Conservation (phyloP, 2,113 vertebrate species). For the Pardalotus punctatus region DNA sequence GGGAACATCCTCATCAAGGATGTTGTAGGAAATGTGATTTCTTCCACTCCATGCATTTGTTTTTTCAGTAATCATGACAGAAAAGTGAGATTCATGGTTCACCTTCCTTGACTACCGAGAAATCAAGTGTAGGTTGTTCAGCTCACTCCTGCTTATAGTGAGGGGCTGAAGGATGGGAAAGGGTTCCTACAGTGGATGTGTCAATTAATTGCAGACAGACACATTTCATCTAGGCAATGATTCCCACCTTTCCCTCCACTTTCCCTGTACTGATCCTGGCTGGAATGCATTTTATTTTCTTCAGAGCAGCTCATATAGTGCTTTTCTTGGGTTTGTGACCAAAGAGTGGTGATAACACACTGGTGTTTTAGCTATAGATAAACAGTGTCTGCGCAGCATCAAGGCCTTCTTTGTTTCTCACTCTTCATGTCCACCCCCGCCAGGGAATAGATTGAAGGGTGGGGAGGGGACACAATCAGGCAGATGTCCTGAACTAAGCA, state of each 20-base stretch:
- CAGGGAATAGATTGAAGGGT: not conserved
- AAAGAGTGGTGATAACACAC: not conserved
- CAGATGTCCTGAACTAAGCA: not conserved
- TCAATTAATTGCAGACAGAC: not conserved
- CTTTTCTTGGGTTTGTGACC: not conserved
- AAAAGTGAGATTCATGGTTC: not conserved
- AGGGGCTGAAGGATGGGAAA: not conserved
- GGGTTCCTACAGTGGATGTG: not conserved
- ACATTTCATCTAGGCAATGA: not conserved
- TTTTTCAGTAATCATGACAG: not conserved
- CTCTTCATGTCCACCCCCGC: not conserved
- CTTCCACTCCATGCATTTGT: rapidly evolving
- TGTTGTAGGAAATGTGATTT: not conserved
- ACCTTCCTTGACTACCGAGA: not conserved
- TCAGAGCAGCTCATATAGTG: not conserved
- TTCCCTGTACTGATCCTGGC: not conserved
- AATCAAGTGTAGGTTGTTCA: not conserved
- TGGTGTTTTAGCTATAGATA: not conserved
- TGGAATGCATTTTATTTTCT: not conserved
- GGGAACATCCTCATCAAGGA: not conserved
- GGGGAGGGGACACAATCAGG: not conserved
- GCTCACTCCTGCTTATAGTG: not conserved
- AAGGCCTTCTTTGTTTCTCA: not conserved
- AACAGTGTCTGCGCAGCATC: not conserved
- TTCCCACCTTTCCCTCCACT: not conserved